Conservation (phyloP, 1,140 invertebrate species). For the Leptopilina clavipes region DNA sequence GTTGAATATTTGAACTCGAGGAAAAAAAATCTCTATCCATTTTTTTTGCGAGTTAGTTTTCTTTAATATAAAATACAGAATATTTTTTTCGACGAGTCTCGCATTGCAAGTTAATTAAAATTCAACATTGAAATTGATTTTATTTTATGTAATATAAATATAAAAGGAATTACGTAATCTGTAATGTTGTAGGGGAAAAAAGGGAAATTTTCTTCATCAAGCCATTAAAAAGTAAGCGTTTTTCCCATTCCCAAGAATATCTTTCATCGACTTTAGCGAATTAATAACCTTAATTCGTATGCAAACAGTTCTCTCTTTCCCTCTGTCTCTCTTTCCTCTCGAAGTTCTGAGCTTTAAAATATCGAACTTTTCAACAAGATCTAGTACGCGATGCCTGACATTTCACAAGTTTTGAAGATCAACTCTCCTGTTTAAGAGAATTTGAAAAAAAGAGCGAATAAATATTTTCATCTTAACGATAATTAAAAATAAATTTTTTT, state of each 20-base stretch:
- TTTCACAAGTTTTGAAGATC: background rate
- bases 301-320: conserved; percentile 9
- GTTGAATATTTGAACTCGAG: no score
- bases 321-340: background rate
- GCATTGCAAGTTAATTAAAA: background rate
- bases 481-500: no score
- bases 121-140: background rate
- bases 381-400: background rate
- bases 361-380: conserved; percentile 25
- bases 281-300: conserved; percentile 32
- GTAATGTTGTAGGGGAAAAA: background rate
- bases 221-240: conserved; percentile 13
- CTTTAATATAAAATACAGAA: no score
- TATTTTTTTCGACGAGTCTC: no score
- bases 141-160: background rate
- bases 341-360: conserved; percentile 6
- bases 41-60: no score
- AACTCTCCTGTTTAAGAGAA: background rate
- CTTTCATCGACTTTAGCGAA: conserved; percentile 29
- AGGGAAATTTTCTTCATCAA: background rate
- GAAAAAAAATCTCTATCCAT: no score
- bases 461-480: no score
- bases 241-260: conserved; percentile 5
- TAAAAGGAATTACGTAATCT: background rate
- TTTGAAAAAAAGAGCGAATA: background rate